phyloP scores from a whole-genome alignment of 2,888 invertebrate genomes.

The Priocnemis perturbator region DNA sequence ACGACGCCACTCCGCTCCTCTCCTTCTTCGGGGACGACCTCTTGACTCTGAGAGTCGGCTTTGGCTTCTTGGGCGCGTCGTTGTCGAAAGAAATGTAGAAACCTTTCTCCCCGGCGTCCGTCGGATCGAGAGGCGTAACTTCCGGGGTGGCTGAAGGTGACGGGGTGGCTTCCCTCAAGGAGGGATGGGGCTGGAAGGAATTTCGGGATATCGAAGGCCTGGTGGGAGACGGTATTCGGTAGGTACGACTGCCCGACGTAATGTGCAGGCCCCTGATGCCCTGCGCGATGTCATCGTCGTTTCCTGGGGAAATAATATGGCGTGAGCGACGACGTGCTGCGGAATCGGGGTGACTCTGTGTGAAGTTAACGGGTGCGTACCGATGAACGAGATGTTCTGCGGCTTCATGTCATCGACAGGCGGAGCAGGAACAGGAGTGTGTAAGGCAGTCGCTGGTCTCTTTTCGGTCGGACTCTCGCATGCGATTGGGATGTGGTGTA shows the following conservation, averaged over 20 bases:
- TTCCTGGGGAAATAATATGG: slow-evolving; percentile 54
- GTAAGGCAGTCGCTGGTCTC: slow-evolving; percentile 70
- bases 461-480: slow-evolving; percentile 72
- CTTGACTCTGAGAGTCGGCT: slow-evolving; percentile 89
- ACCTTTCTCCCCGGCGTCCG: slow-evolving; percentile 82
- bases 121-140: slow-evolving; percentile 75
- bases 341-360: no score
- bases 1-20: slow-evolving; percentile 65
- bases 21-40: slow-evolving; percentile 84
- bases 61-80: slow-evolving; percentile 91
- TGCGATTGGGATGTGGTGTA: slow-evolving; percentile 70
- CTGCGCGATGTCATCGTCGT: slow-evolving; percentile 76
- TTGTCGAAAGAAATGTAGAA: slow-evolving; percentile 97
- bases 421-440: slow-evolving; percentile 81
- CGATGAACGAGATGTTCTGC: slow-evolving; percentile 94
- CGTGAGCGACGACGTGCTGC: background rate
- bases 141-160: slow-evolving; percentile 74
- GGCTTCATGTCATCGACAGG: slow-evolving; percentile 93
- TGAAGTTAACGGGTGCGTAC: slow-evolving; percentile 75
- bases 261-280: slow-evolving; percentile 88
- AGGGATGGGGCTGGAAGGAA: slow-evolving; percentile 80
- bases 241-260: slow-evolving; percentile 91
- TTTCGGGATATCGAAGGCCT: slow-evolving; percentile 83
- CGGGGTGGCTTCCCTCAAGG: slow-evolving; percentile 71
- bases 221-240: slow-evolving; percentile 92